Evolutionary conservation across 2,888 invertebrate genomes (phyloP).

Genomic region (Hirudinaria manillensis): DNA sequence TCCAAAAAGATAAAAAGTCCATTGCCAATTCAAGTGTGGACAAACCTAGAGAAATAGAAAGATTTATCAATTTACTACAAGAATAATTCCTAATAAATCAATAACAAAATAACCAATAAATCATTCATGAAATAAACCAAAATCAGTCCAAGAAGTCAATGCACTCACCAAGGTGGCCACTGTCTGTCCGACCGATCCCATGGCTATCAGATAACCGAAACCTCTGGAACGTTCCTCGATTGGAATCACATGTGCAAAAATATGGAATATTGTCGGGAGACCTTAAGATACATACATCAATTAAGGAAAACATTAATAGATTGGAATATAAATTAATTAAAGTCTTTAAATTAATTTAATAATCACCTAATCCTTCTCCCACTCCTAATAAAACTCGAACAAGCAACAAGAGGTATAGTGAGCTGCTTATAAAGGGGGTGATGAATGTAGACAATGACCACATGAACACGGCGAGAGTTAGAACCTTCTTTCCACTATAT

Average conservation of each 20-base stretch:
- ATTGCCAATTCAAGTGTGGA: constrained; percentile 65
- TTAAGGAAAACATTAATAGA: neutral
- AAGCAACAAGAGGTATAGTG: constrained; percentile 62
- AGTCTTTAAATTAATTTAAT: neutral
- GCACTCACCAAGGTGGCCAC: constrained; percentile 65
- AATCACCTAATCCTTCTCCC: constrained; percentile 67
- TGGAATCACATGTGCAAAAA: constrained; percentile 68
- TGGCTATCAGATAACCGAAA: constrained; percentile 68
- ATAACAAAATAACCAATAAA: neutral
- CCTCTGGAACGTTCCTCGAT: constrained; percentile 68
- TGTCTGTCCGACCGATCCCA: constrained; percentile 71
- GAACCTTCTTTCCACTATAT: constrained; percentile 66
- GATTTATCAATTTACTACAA: neutral
- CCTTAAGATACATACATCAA: constrained; percentile 55
- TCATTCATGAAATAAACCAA: neutral
- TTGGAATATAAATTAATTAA: neutral
- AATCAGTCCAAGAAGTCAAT: neutral
- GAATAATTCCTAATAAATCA: neutral
- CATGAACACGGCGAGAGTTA: constrained; percentile 65
- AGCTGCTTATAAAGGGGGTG: constrained; percentile 64
- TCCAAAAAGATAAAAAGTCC: constrained; percentile 67
- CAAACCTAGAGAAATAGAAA: constrained; percentile 58
- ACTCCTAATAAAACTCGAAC: constrained; percentile 66
- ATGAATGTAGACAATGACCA: constrained; percentile 70
- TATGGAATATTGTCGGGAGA: constrained; percentile 69